Evolutionary conservation across 2,888 invertebrate genomes (phyloP).

Genomic region (Rhagonycha lutea): DNA sequence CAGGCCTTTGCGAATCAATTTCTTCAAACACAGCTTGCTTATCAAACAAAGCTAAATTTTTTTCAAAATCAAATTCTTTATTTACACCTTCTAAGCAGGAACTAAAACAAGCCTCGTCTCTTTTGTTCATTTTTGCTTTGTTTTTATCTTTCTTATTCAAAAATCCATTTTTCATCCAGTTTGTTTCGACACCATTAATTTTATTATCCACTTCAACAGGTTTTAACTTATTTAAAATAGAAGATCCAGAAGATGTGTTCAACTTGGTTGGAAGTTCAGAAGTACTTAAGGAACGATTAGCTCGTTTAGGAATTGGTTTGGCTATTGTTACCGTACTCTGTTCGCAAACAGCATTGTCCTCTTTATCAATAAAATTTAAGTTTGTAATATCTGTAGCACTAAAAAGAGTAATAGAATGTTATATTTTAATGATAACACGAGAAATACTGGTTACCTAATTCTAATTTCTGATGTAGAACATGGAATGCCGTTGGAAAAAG

Average conservation of each 20-base stretch:
- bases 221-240: constrained; percentile 52
- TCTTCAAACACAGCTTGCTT: constrained; percentile 81
- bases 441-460: constrained; percentile 60
- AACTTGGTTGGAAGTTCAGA: constrained; percentile 54
- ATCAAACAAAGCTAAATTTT: constrained; percentile 89
- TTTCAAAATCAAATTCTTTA: constrained; percentile 93
- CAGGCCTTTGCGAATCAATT: constrained; percentile 65
- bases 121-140: constrained; percentile 55
- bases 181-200: constrained; percentile 8
- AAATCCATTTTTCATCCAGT: constrained; percentile 36
- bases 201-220: constrained; percentile 50
- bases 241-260: constrained; percentile 41
- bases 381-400: constrained; percentile 77
- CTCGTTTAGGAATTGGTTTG: constrained; percentile 60
- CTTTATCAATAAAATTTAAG: constrained; percentile 74
- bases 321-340: constrained; percentile 60
- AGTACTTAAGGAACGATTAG: constrained; percentile 55
- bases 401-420: constrained; percentile 35
- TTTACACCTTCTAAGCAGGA: constrained; percentile 68
- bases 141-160: constrained; percentile 61
- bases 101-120: constrained; percentile 80
- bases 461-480: constrained; percentile 63
- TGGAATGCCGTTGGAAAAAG: constrained; percentile 81
- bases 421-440: background rate
- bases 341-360: constrained; percentile 51